Conservation (phyloP, 1,140 invertebrate species). For the Lordiphosa clarofinis region DNA sequence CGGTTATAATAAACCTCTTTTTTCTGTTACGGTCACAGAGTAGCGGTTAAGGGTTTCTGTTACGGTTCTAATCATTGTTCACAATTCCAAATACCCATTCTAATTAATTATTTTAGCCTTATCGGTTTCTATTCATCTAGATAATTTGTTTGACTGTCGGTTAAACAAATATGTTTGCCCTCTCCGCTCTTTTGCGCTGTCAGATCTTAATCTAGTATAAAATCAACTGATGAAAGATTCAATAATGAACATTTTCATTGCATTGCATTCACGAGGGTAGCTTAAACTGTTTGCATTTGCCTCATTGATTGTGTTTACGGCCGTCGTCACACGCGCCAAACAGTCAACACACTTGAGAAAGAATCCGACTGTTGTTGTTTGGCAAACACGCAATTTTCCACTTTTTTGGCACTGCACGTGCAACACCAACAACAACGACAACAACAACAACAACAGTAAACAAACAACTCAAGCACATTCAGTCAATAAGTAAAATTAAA, state of each 20-base stretch:
- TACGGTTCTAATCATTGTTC: too few species aligned
- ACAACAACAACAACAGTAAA: slow-evolving; percentile 10
- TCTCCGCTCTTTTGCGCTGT: neutral
- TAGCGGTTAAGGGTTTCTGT: too few species aligned
- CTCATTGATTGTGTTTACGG: slow-evolving; percentile 61
- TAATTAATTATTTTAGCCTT: slow-evolving; percentile 2
- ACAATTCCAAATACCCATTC: too few species aligned
- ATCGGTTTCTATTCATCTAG: slow-evolving; percentile 3
- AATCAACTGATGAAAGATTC: slow-evolving; percentile 22
- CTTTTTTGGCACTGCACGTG: slow-evolving; percentile 40
- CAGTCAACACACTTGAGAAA: slow-evolving; percentile 61
- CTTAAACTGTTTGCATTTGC: slow-evolving; percentile 72
- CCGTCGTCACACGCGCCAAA: slow-evolving; percentile 54
- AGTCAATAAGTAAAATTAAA: slow-evolving; percentile 71
- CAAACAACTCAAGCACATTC: slow-evolving; percentile 33
- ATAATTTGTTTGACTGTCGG: slow-evolving; percentile 2
- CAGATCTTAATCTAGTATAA: neutral
- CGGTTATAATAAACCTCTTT: too few species aligned
- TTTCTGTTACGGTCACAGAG: too few species aligned
- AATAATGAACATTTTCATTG: slow-evolving; percentile 30
- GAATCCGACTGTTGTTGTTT: slow-evolving; percentile 45
- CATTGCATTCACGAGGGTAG: slow-evolving; percentile 43
- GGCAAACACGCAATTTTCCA: slow-evolving; percentile 69
- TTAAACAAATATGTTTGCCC: too few species aligned
- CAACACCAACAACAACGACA: slow-evolving; percentile 26